Conservation (phyloP, 2,113 vertebrate genomes). For the Paralichthys olivaceus region DNA sequence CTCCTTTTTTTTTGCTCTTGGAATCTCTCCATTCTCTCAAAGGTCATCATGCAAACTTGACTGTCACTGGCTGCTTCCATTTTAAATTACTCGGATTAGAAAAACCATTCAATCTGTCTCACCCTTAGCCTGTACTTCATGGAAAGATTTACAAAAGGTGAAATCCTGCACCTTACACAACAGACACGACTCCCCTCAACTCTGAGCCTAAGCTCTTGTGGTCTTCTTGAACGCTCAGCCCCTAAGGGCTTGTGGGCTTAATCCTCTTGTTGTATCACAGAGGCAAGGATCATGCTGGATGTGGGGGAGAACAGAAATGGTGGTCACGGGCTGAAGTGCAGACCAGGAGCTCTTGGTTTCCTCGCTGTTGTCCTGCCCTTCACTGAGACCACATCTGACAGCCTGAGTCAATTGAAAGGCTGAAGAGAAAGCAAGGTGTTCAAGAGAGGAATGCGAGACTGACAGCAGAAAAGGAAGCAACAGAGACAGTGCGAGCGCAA, state of each 20-base stretch:
- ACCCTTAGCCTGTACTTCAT: neutral
- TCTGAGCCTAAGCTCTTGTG: conserved; percentile 10
- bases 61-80: neutral
- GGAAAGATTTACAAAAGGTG: neutral
- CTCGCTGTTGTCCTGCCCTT: neutral
- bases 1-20: too few relatives aligned
- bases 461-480: conserved; percentile 27
- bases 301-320: neutral
- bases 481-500: neutral
- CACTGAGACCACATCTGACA: conserved; percentile 27
- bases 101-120: neutral
- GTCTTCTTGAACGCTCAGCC: conserved; percentile 29
- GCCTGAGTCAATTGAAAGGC: neutral
- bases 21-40: too few relatives aligned
- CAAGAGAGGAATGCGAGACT: neutral
- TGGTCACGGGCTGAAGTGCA: conserved; percentile 10
- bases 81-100: neutral
- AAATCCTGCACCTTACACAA: conserved; percentile 32
- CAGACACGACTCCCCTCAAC: conserved; percentile 9
- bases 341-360: neutral
- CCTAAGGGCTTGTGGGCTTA: conserved; percentile 13
- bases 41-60: neutral
- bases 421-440: conserved; percentile 28
- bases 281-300: conserved; percentile 16
- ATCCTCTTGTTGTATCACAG: conserved; percentile 45